Conservation (phyloP, 2,113 vertebrate species). For the Rhinoptilus africanus region DNA sequence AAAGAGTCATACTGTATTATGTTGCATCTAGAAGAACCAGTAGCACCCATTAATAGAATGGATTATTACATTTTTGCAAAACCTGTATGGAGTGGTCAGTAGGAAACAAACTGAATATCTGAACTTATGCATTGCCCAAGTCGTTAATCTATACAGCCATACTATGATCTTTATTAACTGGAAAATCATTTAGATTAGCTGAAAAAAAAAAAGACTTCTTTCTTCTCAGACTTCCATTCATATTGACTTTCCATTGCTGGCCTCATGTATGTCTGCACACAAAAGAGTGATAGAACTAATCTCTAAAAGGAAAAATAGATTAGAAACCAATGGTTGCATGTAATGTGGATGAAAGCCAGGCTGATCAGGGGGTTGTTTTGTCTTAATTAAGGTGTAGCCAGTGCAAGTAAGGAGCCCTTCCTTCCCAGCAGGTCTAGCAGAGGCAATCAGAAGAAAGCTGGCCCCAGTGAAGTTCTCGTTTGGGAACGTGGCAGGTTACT, state of each 20-base stretch:
- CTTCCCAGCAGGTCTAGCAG: not conserved
- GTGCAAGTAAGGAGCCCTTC: not conserved
- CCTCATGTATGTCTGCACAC: not conserved
- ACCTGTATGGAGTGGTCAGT: not conserved
- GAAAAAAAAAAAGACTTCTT: not conserved
- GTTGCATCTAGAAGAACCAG: constrained; percentile 30
- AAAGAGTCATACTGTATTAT: constrained; percentile 52
- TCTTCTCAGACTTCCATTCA: not conserved
- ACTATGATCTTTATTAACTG: not conserved
- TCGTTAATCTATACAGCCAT: not conserved
- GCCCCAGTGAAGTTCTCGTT: not conserved
- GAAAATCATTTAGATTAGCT: not conserved
- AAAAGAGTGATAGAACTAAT: not conserved
- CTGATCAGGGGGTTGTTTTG: not conserved
- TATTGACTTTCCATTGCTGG: not conserved
- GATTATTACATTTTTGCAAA: constrained; percentile 8
- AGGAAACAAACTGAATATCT: not conserved
- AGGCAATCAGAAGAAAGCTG: not conserved
- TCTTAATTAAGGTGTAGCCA: not conserved
- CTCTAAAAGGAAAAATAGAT: not conserved
- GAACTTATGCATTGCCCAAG: not conserved
- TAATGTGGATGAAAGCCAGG: not conserved
- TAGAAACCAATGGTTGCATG: not conserved
- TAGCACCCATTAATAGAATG: constrained; percentile 47
- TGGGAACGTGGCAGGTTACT: not conserved